phyloP scores from a whole-genome alignment of 1,140 invertebrate genomes.

The Heliothis virescens region DNA sequence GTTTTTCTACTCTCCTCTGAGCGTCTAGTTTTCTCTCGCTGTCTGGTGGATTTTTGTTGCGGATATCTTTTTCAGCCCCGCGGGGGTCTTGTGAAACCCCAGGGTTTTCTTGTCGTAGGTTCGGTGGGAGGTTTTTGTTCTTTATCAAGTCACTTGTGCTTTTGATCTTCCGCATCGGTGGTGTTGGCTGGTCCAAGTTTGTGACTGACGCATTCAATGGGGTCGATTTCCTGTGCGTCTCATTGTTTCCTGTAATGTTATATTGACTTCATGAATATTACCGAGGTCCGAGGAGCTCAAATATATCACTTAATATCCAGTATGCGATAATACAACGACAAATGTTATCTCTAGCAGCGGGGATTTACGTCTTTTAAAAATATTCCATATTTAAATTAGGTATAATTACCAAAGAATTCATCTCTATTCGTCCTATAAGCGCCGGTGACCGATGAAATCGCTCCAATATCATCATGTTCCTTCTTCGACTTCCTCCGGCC shows the following conservation, averaged over 20 bases:
- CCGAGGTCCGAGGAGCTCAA: neutral
- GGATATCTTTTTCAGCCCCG: conserved; percentile 44
- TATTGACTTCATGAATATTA: neutral
- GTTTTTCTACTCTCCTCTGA: conserved; percentile 58
- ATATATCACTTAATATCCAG: neutral
- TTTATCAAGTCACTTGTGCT: conserved; percentile 67
- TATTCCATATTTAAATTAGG: neutral
- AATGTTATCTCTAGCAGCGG: too few species aligned
- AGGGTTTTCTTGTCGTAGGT: conserved; percentile 54
- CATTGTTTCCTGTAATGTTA: conserved; percentile 59
- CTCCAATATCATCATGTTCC: conserved; percentile 59
- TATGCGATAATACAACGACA: too few species aligned
- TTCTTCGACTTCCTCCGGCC: conserved; percentile 52
- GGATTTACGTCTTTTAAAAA: neutral
- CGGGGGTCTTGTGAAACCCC: conserved; percentile 59
- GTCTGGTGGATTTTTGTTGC: neutral
- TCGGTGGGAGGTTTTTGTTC: conserved; percentile 49
- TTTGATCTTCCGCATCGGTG: conserved; percentile 59
- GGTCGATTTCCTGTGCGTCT: conserved; percentile 60
- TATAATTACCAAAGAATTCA: conserved; percentile 68
- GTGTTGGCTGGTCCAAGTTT: conserved; percentile 1
- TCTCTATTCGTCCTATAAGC: conserved; percentile 73
- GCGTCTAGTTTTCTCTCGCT: conserved; percentile 35
- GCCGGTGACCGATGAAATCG: conserved; percentile 64
- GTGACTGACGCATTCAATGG: conserved; percentile 42